Percentiles rank a stretch among this genome's conserved stretches.
phyloP scores from a whole-genome alignment of 2,113 vertebrate genomes.

The Hyaena hyaena region DNA sequence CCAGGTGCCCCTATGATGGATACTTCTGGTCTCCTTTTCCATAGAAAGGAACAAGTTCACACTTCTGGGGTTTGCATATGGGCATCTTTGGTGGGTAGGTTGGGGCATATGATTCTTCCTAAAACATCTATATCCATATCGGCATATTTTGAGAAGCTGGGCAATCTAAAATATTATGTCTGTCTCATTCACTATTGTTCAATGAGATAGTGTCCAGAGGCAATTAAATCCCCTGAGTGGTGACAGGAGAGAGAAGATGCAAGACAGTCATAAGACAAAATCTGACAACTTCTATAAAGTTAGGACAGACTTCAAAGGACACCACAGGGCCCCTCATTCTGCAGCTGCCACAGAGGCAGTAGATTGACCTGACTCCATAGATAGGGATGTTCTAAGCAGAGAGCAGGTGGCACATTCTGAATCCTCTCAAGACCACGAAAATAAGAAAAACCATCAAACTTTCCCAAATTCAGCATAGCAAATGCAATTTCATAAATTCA shows the following conservation, averaged over 20 bases:
- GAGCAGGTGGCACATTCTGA: background rate
- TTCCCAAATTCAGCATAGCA: background rate
- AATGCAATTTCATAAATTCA: background rate
- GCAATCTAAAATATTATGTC: background rate
- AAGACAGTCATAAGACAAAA: background rate
- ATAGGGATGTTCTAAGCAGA: background rate
- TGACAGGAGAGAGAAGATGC: background rate
- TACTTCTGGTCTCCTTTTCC: background rate
- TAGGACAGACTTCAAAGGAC: background rate
- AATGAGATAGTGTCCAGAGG: background rate
- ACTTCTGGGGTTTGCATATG: background rate
- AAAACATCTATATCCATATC: background rate
- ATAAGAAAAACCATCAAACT: background rate
- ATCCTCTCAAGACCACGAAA: background rate
- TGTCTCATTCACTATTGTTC: background rate
- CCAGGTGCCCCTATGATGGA: too few relatives aligned
- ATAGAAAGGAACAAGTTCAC: background rate
- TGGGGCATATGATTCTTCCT: background rate
- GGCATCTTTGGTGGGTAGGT: background rate
- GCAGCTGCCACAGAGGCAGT: background rate
- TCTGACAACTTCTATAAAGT: too few relatives aligned
- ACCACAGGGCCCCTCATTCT: background rate
- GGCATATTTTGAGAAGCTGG: background rate
- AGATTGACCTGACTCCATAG: background rate
- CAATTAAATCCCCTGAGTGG: background rate